Conservation (phyloP, 2,797 vertebrate species). For the Peromyscus melanophrys region DNA sequence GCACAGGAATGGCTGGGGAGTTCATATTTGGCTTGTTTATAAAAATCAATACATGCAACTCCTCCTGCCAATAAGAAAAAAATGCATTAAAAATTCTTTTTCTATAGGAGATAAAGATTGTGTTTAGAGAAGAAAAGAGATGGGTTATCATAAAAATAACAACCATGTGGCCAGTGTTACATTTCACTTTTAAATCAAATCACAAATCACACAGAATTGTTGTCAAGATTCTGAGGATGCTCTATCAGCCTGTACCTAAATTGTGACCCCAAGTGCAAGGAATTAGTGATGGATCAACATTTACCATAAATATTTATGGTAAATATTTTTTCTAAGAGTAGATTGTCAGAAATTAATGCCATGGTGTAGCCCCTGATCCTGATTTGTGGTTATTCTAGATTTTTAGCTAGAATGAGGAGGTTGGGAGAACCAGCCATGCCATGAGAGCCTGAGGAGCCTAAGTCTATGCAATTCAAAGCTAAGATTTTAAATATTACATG, state of each 20-base stretch:
- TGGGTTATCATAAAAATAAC: constrained; percentile 11
- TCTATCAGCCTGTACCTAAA: neutral
- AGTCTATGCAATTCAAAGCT: neutral
- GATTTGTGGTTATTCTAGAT: neutral
- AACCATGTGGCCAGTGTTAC: neutral
- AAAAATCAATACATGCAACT: neutral
- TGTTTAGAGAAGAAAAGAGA: neutral
- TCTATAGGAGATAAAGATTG: neutral
- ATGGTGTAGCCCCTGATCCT: neutral
- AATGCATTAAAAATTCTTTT: neutral
- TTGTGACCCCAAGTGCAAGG: neutral
- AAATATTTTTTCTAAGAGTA: neutral
- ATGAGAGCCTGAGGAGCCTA: neutral
- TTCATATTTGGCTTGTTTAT: neutral
- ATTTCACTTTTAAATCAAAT: neutral
- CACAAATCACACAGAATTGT: neutral
- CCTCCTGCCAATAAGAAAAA: neutral
- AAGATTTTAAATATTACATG: neutral
- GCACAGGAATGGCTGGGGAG: fast-evolving
- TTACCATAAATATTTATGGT: neutral
- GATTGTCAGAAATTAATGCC: neutral
- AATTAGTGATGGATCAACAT: neutral
- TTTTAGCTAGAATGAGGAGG: neutral
- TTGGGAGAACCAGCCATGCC: fast-evolving
- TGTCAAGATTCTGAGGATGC: neutral